phyloP scores from a whole-genome alignment of 1,140 invertebrate species.

The Rhyzopertha dominica region DNA sequence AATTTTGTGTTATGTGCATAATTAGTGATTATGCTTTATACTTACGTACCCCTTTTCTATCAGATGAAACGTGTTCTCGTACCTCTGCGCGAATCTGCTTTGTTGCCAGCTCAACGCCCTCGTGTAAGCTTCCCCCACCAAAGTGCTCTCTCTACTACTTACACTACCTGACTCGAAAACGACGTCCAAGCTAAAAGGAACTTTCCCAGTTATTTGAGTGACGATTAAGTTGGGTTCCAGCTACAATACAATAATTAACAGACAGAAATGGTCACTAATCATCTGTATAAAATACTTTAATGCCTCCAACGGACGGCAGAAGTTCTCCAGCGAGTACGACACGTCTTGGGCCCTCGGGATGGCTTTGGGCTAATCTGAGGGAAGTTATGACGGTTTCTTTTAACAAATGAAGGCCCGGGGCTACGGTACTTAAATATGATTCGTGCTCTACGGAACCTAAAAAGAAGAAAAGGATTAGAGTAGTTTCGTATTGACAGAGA shows the following conservation, averaged over 20 bases:
- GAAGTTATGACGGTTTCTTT: conserved; percentile 74
- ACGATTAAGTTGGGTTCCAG: conserved; percentile 76
- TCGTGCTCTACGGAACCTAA: conserved; percentile 60
- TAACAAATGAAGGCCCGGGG: conserved; percentile 66
- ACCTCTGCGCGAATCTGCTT: conserved; percentile 59
- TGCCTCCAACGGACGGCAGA: conserved; percentile 47
- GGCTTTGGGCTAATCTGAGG: conserved; percentile 55
- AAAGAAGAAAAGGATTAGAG: conserved; percentile 6
- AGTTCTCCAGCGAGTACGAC: conserved; percentile 61
- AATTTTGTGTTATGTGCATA: too few relatives aligned
- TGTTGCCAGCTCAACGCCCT: conserved; percentile 57
- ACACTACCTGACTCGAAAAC: conserved; percentile 75
- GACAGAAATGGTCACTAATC: conserved; percentile 6
- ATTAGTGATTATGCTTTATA: too few relatives aligned
- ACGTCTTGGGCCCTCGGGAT: conserved; percentile 52
- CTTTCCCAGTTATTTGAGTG: conserved; percentile 69
- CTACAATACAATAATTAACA: conserved; percentile 26
- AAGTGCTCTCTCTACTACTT: conserved; percentile 49
- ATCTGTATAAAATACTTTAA: conserved; percentile 36
- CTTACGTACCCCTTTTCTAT: conserved; percentile 57
- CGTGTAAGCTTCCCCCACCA: conserved; percentile 60
- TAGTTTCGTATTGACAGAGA: not conserved
- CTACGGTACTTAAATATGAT: conserved; percentile 66
- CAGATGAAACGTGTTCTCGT: conserved; percentile 68
- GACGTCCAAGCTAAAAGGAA: conserved; percentile 81